phyloP scores from a whole-genome alignment of 1,140 invertebrate genomes.

The Bombus turneri region DNA sequence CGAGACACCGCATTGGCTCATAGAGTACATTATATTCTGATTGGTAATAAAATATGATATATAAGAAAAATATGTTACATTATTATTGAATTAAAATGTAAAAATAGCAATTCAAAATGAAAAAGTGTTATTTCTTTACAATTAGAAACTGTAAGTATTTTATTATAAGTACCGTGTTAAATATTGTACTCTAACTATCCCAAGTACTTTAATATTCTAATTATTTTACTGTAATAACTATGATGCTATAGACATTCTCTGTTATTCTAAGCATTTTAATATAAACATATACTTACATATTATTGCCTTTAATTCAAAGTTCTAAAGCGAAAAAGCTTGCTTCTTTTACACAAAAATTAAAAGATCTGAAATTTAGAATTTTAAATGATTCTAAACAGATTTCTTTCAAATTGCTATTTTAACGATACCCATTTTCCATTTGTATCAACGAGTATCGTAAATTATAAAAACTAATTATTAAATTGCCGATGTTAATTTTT shows the following conservation, averaged over 20 bases:
- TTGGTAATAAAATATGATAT: too few relatives aligned
- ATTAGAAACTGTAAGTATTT: neutral
- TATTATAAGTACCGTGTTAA: too few relatives aligned
- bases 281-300: too few relatives aligned
- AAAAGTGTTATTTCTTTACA: neutral
- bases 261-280: neutral
- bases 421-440: neutral
- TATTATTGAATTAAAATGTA: neutral
- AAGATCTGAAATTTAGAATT: neutral
- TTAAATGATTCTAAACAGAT: neutral
- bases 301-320: too few relatives aligned
- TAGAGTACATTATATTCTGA: too few relatives aligned
- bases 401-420: too few relatives aligned
- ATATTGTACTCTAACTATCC: neutral
- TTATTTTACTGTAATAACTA: neutral
- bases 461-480: neutral
- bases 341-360: neutral
- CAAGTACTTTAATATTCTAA: neutral
- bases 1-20: too few relatives aligned
- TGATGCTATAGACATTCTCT: neutral
- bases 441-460: too few relatives aligned
- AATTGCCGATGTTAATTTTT: neutral
- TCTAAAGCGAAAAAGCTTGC: too few relatives aligned
- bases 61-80: too few relatives aligned
- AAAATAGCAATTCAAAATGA: neutral